phyloP scores from a whole-genome alignment of 2,113 vertebrate genomes.

The Cyanoliseus patagonus region DNA sequence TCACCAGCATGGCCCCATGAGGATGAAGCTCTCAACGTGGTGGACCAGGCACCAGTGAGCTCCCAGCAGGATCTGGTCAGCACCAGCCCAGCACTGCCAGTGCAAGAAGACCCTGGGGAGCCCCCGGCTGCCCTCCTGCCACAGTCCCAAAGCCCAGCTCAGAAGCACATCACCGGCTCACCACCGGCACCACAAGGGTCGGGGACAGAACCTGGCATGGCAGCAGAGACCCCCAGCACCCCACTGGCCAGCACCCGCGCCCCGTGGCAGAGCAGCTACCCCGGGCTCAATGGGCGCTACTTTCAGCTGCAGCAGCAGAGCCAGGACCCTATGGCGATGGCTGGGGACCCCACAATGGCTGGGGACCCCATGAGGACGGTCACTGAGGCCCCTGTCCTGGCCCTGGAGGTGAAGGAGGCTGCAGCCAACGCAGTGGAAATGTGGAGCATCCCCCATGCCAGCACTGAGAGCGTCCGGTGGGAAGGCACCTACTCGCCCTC shows the following conservation, averaged over 20 bases:
- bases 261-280: background rate
- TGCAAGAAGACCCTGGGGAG: rapidly evolving
- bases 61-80: background rate
- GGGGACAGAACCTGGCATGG: rapidly evolving
- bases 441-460: rapidly evolving
- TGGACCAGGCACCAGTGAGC: background rate
- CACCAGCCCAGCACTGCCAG: background rate
- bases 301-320: constrained; percentile 60
- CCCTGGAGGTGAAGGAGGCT: background rate
- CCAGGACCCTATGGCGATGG: background rate
- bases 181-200: rapidly evolving
- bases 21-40: background rate
- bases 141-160: background rate
- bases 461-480: background rate
- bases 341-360: background rate
- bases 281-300: constrained; percentile 70
- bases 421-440: background rate
- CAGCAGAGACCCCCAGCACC: background rate
- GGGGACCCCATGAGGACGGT: background rate
- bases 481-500: background rate
- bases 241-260: rapidly evolving
- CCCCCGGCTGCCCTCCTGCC: rapidly evolving
- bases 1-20: rapidly evolving
- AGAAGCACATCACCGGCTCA: rapidly evolving
- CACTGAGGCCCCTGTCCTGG: background rate